A percentile compares a stretch with the other conserved stretches of the same genome.
phyloP scores from a whole-genome alignment of 92 coral and sea anemone species.

The Palythoa grandiflora region DNA sequence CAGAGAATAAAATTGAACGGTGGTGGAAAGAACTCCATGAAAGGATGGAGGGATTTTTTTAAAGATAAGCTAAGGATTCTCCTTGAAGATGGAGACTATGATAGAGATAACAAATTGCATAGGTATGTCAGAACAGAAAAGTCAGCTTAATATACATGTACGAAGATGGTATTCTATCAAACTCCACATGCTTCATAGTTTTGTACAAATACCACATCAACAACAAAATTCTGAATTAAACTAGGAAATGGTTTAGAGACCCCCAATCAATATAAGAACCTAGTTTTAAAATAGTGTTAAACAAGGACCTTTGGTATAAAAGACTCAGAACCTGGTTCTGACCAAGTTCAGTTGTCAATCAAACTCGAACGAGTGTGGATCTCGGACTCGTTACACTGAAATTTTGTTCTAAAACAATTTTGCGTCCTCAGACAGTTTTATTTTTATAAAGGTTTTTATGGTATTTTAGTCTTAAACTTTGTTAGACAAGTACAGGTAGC shows the following conservation, averaged over 20 bases:
- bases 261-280: no score
- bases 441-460: no score
- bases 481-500: no score
- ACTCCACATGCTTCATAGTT: neutral
- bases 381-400: no score
- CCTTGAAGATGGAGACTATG: constrained; percentile 2
- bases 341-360: neutral
- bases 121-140: neutral
- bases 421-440: no score
- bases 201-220: neutral
- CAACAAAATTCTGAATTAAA: neutral
- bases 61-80: constrained; percentile 1
- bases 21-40: constrained; percentile 8
- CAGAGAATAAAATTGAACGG: neutral
- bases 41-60: neutral
- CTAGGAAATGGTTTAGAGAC: no score
- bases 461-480: no score
- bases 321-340: neutral
- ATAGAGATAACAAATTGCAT: constrained; percentile 2
- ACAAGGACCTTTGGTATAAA: neutral
- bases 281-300: neutral
- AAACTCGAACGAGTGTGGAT: neutral
- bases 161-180: neutral
- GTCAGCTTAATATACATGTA: neutral
- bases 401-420: no score